These are phyloP conservation scores for rabbit (Oryctolagus cuniculus) DNA, from an alignment of 2,113 vertebrate species.

Conservation along the genomic window DNA sequence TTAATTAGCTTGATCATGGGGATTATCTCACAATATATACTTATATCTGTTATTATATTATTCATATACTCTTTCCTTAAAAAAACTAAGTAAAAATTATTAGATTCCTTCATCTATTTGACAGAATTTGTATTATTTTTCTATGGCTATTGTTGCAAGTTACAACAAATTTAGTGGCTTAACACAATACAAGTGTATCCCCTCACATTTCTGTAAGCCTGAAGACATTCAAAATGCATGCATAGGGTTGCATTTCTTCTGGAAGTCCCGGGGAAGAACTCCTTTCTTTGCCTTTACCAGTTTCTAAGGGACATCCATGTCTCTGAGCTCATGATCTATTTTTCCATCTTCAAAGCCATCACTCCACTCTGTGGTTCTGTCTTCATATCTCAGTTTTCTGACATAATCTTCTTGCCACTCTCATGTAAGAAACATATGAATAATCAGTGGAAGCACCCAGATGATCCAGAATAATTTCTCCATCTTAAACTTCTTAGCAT, in stretches of 20 bases:
- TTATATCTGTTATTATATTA: background rate
- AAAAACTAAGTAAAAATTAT: background rate
- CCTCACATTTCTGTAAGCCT: background rate
- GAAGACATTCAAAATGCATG: background rate
- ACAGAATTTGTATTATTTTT: background rate
- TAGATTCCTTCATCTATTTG: background rate
- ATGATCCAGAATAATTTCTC: background rate
- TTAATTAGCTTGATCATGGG: background rate
- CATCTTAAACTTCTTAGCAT: background rate
- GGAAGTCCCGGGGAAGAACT: rapidly evolving
- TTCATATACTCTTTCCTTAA: background rate
- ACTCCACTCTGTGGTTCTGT: background rate
- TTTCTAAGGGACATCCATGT: background rate
- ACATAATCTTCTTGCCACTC: background rate
- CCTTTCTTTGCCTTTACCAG: background rate
- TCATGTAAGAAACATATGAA: background rate
- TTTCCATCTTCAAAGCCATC: background rate
- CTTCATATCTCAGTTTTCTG: background rate
- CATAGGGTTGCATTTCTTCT: background rate
- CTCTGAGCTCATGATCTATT: background rate
- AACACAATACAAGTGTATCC: background rate
- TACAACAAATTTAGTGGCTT: background rate
- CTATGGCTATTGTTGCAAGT: background rate
- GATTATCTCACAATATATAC: background rate
- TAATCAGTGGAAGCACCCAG: rapidly evolving